phyloP scores from a whole-genome alignment of 1,140 invertebrate genomes.

The Forficula auricularia region DNA sequence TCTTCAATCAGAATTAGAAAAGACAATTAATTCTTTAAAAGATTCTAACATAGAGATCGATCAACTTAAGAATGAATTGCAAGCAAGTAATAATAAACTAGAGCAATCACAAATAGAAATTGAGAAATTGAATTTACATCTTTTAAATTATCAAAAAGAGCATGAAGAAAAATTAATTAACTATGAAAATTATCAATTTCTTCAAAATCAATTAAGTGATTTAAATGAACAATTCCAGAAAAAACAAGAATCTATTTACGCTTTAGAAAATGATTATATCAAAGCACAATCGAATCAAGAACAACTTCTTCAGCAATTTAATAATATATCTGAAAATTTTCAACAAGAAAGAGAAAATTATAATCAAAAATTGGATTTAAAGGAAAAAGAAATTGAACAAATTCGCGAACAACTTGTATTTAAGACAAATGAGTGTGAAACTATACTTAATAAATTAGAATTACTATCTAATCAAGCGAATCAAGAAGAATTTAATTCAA shows the following conservation, averaged over 20 bases:
- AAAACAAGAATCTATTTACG: conserved; percentile 28
- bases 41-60: no score
- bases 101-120: conserved; percentile 14
- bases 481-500: conserved; percentile 43
- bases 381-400: conserved; percentile 18
- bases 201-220: conserved; percentile 23
- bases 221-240: conserved; percentile 29
- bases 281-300: no score
- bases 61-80: no score
- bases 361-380: conserved; percentile 11
- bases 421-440: conserved; percentile 26
- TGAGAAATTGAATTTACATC: background rate
- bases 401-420: conserved; percentile 24
- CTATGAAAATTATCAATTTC: no score
- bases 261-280: no score
- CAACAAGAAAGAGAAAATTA: conserved; percentile 12
- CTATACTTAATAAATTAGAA: conserved; percentile 23
- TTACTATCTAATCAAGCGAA: conserved; percentile 30
- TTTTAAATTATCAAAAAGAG: no score
- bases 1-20: no score
- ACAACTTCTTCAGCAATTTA: no score
- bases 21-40: no score
- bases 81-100: no score
- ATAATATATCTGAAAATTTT: conserved; percentile 6
- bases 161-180: no score